Evolutionary conservation across 1,140 invertebrate genomes (phyloP).

Genomic region (Drosophila subpulchrella): DNA sequence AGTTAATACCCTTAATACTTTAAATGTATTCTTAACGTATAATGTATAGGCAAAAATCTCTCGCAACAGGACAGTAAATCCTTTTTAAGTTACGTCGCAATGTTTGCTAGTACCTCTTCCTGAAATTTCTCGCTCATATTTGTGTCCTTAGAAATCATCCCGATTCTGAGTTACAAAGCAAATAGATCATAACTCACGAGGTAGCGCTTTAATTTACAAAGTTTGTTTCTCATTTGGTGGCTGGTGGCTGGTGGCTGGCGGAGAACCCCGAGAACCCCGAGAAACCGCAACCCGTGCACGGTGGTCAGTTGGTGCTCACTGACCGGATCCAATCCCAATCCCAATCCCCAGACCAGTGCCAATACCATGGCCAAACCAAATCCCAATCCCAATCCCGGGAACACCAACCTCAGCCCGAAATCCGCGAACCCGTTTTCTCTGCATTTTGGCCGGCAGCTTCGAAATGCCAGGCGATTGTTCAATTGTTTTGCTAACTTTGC

Average conservation of each 20-base stretch:
- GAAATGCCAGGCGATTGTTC: constrained; percentile 71
- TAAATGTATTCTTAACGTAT: no score
- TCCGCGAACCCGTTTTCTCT: constrained; percentile 44
- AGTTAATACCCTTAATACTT: no score
- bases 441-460: constrained; percentile 65
- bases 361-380: constrained; percentile 19
- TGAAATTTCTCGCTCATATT: no score
- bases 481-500: constrained; percentile 81
- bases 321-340: constrained; percentile 37
- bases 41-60: no score
- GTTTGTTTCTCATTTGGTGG: constrained; percentile 13
- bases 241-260: background rate
- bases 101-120: no score
- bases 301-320: constrained; percentile 52
- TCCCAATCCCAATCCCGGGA: constrained; percentile 22
- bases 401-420: constrained; percentile 27
- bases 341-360: constrained; percentile 3
- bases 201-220: constrained; percentile 49
- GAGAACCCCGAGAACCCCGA: constrained; percentile 3
- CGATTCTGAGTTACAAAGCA: constrained; percentile 18
- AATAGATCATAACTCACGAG: constrained; percentile 39
- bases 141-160: no score
- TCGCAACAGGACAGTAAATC: no score
- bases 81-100: no score
- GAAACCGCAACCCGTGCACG: constrained; percentile 65